A percentile compares a stretch with the other conserved stretches of the same genome.
Conservation (phyloP, 1,140 invertebrate species). For the Dendroctonus valens region DNA sequence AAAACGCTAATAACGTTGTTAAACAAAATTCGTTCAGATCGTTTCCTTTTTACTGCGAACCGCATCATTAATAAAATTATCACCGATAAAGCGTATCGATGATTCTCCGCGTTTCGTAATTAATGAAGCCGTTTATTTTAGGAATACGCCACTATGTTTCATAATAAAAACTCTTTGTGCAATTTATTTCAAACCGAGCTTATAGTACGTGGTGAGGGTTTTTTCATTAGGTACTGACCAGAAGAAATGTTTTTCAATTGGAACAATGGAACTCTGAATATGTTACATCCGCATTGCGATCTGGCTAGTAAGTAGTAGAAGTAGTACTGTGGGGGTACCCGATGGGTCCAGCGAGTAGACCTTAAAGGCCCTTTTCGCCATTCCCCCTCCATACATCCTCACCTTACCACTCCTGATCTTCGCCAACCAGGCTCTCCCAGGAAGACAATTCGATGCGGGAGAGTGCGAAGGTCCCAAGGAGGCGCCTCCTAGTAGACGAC, state of each 20-base stretch:
- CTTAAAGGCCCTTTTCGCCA: too few species aligned
- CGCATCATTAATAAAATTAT: conserved; percentile 32
- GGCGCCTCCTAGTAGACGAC: too few species aligned
- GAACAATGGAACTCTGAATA: not conserved
- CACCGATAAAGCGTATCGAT: conserved; percentile 32
- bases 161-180: conserved; percentile 15
- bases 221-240: not conserved
- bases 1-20: conserved; percentile 12
- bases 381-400: too few species aligned
- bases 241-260: not conserved
- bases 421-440: too few species aligned
- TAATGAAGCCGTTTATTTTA: conserved; percentile 29
- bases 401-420: too few species aligned
- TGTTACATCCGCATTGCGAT: not conserved
- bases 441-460: too few species aligned
- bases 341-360: not conserved
- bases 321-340: not conserved
- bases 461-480: too few species aligned
- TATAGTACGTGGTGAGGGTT: not conserved
- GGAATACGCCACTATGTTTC: conserved; percentile 16
- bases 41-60: conserved; percentile 18
- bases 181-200: conserved; percentile 1
- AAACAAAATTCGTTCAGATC: conserved; percentile 13
- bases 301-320: not conserved
- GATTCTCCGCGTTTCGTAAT: conserved; percentile 22